phyloP scores from a whole-genome alignment of 2,113 vertebrate genomes.

The Reinhardtius hippoglossoides region DNA sequence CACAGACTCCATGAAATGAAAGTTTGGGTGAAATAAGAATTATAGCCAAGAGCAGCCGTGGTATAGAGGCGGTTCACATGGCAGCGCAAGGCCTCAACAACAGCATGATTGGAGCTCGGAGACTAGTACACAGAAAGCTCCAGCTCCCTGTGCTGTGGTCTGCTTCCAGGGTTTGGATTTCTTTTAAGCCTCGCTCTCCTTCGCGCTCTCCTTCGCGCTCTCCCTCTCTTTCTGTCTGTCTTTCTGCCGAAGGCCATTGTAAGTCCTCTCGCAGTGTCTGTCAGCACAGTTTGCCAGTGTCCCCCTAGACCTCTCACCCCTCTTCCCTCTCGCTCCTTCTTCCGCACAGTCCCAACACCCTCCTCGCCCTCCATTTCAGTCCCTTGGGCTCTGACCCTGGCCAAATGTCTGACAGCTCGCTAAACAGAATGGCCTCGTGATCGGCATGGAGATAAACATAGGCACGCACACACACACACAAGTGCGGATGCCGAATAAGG shows the following conservation, averaged over 20 bases:
- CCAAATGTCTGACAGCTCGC: constrained; percentile 78
- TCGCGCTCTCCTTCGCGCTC: not conserved
- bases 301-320: constrained; percentile 57
- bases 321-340: constrained; percentile 11
- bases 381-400: constrained; percentile 71
- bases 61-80: constrained; percentile 13
- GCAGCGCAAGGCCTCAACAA: constrained; percentile 37
- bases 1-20: constrained; percentile 55
- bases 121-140: constrained; percentile 19
- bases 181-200: constrained; percentile 26
- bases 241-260: constrained; percentile 56
- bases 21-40: constrained; percentile 32
- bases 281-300: constrained; percentile 67
- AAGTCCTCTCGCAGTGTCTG: constrained; percentile 69
- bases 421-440: constrained; percentile 70
- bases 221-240: constrained; percentile 13
- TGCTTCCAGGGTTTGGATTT: constrained; percentile 41
- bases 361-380: constrained; percentile 23
- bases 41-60: not conserved
- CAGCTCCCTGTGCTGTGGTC: not conserved
- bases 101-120: constrained; percentile 42
- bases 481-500: not conserved
- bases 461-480: not conserved
- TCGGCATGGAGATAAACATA: constrained; percentile 65
- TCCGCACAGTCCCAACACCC: not conserved